Evolutionary conservation across 2,797 vertebrate species (phyloP).

Genomic region (Etheostoma perlongum): DNA sequence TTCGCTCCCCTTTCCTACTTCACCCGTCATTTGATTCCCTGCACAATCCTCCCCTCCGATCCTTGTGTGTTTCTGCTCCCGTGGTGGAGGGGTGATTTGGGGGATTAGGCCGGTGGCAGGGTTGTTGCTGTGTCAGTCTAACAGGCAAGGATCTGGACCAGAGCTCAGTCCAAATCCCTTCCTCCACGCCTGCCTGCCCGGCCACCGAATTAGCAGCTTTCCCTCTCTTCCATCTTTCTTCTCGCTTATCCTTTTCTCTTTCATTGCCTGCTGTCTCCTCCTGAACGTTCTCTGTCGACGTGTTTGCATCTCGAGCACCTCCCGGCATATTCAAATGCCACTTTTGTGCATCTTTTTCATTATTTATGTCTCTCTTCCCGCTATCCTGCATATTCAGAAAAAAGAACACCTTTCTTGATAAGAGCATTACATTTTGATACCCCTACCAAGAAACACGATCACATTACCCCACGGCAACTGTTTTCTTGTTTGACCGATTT

Average conservation of each 20-base stretch:
- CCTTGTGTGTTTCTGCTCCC: slow-evolving; percentile 68
- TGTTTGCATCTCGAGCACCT: slow-evolving; percentile 26
- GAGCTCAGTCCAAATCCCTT: slow-evolving; percentile 80
- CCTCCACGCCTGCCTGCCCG: slow-evolving; percentile 77
- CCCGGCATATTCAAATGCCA: slow-evolving; percentile 2
- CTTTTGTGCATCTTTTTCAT: slow-evolving; percentile 28
- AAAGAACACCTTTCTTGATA: slow-evolving; percentile 14
- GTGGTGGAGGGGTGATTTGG: slow-evolving; percentile 77
- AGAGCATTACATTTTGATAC: slow-evolving; percentile 42
- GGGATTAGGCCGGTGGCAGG: slow-evolving; percentile 78
- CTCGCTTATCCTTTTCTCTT: slow-evolving; percentile 53
- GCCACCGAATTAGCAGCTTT: slow-evolving; percentile 63
- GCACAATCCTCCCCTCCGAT: slow-evolving; percentile 60
- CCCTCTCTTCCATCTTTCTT: slow-evolving; percentile 66
- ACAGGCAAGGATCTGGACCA: slow-evolving; percentile 81
- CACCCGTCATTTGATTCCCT: slow-evolving; percentile 51
- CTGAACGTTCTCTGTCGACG: slow-evolving; percentile 20
- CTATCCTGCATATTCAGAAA: slow-evolving; percentile 16
- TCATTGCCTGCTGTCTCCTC: slow-evolving; percentile 30
- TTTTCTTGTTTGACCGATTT: not conserved
- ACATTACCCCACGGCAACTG: slow-evolving; percentile 11
- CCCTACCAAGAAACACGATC: slow-evolving; percentile 46
- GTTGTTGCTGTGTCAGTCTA: slow-evolving; percentile 83
- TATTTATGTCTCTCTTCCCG: slow-evolving; percentile 19
- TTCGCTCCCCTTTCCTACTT: slow-evolving; percentile 22